Conservation (phyloP, 2,113 vertebrate genomes). For the Petaurus breviceps region DNA sequence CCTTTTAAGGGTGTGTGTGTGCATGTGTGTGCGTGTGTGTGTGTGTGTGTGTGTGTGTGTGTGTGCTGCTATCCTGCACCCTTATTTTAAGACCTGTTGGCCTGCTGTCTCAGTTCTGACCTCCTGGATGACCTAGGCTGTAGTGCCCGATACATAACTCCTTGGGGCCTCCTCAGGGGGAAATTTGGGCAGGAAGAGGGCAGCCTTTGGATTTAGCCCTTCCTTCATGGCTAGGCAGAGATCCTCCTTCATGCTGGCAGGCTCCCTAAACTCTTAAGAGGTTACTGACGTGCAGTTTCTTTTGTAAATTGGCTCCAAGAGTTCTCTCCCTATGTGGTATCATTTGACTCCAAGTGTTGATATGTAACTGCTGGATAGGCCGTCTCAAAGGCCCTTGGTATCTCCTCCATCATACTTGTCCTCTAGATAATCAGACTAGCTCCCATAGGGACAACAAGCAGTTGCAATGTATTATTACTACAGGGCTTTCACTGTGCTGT, state of each 20-base stretch:
- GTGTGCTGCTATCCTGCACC: background rate
- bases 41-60: background rate
- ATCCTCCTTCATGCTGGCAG: background rate
- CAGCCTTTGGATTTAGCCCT: background rate
- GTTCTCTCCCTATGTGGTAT: background rate
- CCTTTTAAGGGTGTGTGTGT: background rate
- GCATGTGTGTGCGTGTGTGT: background rate
- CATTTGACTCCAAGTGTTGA: background rate
- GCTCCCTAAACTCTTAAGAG: background rate
- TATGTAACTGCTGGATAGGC: background rate
- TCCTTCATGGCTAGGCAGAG: background rate
- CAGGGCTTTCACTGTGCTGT: background rate
- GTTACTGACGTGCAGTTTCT: background rate
- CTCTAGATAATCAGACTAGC: background rate
- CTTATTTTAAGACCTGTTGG: background rate
- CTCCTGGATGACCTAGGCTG: background rate
- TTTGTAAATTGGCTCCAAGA: background rate
- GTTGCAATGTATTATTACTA: background rate
- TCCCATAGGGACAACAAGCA: background rate
- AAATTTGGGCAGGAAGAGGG: background rate
- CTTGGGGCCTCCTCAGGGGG: background rate
- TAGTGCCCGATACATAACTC: background rate
- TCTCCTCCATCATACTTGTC: background rate
- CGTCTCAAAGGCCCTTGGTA: background rate
- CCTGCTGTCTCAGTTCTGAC: background rate